Conservation (phyloP, 2,888 invertebrate species). For the Cryptus armator region DNA sequence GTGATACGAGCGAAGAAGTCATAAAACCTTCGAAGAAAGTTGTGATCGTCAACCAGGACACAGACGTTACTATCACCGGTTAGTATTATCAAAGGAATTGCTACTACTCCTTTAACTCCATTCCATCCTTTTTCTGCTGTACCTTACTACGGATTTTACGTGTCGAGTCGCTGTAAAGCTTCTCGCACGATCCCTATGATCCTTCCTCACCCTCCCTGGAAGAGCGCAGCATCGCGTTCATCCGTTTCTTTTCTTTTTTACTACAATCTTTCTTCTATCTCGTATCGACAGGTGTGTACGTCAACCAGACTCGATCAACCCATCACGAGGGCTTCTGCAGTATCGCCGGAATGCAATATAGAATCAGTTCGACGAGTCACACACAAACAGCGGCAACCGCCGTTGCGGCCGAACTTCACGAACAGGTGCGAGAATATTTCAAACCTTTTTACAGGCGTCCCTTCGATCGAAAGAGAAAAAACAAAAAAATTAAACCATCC, state of each 20-base stretch:
- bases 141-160: constrained; percentile 15
- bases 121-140: constrained; percentile 1
- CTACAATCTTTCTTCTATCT: constrained; percentile 27
- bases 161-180: constrained; percentile 11
- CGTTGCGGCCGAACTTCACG: constrained; percentile 87
- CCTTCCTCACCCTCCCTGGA: not conserved
- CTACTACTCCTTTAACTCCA: not conserved
- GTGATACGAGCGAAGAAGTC: constrained; percentile 79
- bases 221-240: not conserved
- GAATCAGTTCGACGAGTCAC: constrained; percentile 94
- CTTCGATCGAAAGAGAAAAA: constrained; percentile 16
- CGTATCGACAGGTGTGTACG: constrained; percentile 88
- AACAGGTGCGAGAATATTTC: constrained; percentile 79
- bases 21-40: constrained; percentile 86
- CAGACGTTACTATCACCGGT: constrained; percentile 94
- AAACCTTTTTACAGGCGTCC: constrained; percentile 12
- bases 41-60: constrained; percentile 94
- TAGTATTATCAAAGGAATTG: constrained; percentile 52
- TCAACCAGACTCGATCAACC: constrained; percentile 90
- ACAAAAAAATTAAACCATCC: not conserved
- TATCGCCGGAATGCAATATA: constrained; percentile 94
- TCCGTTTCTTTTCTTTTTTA: constrained; percentile 20
- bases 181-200: constrained; percentile 11
- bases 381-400: constrained; percentile 94
- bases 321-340: constrained; percentile 94